These are phyloP conservation scores for Lathronympha strigana DNA, from an alignment of 2,888 invertebrate species.

Conservation along the genomic window DNA sequence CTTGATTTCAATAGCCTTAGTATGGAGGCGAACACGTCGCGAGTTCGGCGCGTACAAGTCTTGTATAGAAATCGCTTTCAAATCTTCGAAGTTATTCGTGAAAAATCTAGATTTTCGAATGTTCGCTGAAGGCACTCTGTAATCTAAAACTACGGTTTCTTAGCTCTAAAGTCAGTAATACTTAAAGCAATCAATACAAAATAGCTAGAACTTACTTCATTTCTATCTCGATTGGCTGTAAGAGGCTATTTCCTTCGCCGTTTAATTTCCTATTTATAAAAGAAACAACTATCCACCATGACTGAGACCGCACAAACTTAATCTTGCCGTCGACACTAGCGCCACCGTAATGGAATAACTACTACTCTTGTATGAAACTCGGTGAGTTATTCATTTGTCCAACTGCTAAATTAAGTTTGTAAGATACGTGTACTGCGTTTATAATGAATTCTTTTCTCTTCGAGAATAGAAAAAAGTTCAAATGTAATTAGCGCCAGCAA, in stretches of 20 bases:
- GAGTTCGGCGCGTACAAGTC: too few relatives aligned
- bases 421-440: slow-evolving; percentile 26
- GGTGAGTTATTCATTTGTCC: slow-evolving; percentile 12
- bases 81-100: too few relatives aligned
- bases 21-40: too few relatives aligned
- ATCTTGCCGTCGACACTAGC: background rate
- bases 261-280: slow-evolving; percentile 35
- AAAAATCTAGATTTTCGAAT: too few relatives aligned
- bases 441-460: slow-evolving; percentile 27
- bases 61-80: too few relatives aligned
- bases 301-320: slow-evolving; percentile 23
- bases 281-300: slow-evolving; percentile 29
- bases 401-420: slow-evolving; percentile 1
- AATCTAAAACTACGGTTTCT: too few relatives aligned
- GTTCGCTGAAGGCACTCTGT: too few relatives aligned
- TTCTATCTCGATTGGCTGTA: slow-evolving; percentile 22
- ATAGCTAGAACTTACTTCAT: slow-evolving; percentile 1
- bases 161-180: background rate
- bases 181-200: slow-evolving; percentile 11
- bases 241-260: slow-evolving; percentile 19
- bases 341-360: background rate
- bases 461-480: slow-evolving; percentile 17
- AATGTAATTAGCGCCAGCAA: slow-evolving; percentile 23
- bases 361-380: background rate
- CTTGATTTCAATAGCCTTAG: too few relatives aligned